These are phyloP conservation scores for Eupristina koningsbergeri DNA, from an alignment of 1,140 invertebrate species.

Conservation along the genomic window DNA sequence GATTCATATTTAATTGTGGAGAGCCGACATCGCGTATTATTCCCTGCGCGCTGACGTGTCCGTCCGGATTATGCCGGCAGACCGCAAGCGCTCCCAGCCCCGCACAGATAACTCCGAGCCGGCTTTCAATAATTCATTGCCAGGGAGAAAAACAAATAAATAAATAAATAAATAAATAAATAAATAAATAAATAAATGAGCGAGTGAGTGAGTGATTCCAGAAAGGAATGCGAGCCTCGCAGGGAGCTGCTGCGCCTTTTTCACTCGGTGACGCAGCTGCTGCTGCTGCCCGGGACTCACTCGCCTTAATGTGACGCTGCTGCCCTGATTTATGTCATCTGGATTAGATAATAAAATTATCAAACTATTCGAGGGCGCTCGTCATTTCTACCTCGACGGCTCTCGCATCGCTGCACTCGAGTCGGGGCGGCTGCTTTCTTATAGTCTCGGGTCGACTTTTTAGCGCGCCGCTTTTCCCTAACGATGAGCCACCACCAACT, in stretches of 20 bases:
- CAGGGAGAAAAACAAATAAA: slow-evolving; percentile 31
- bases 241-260: neutral
- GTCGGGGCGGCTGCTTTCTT: neutral
- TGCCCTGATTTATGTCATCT: slow-evolving; percentile 9
- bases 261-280: neutral
- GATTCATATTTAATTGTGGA: slow-evolving; percentile 54
- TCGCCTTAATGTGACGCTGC: neutral
- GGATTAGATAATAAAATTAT: slow-evolving; percentile 40
- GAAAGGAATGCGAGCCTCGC: neutral
- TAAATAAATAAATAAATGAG: slow-evolving; percentile 39
- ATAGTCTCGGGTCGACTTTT: neutral
- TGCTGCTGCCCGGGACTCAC: too few relatives aligned
- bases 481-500: neutral
- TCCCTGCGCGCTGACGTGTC: slow-evolving; percentile 45
- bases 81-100: slow-evolving; percentile 12
- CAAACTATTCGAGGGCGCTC: neutral
- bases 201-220: neutral
- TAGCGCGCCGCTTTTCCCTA: too few relatives aligned
- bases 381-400: neutral
- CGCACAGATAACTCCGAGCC: slow-evolving; percentile 18
- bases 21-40: slow-evolving; percentile 49
- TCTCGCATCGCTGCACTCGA: neutral
- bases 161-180: slow-evolving; percentile 40
- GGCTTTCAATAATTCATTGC: slow-evolving; percentile 47
- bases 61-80: slow-evolving; percentile 36